Evolutionary conservation across 2,797 vertebrate species (phyloP), one percentile per base, ranked within the genome.

Genomic region (Chelon labrosus): DNA sequence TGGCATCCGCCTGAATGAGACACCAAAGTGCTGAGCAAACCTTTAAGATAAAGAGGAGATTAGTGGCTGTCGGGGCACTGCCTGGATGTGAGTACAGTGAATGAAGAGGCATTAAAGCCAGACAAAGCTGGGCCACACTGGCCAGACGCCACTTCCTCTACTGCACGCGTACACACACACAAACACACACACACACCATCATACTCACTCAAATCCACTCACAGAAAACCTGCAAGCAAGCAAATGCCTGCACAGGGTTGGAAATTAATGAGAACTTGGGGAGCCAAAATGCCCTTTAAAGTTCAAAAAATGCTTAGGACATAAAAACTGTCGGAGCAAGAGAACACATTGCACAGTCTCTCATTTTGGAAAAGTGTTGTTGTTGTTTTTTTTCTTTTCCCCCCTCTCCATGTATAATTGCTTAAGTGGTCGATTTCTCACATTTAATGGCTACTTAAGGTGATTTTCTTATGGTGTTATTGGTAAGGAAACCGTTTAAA

Each of bases 41-140:
- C 84, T 89, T 90, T 82, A 85, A 84, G 86, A 91, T 87, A 91
- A 91, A 89, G 86, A 92, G 89, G 79, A 91, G 91, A 90, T 90
- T 91, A 91, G 85, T 47, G 50, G 77, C 79, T 87, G 89, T 89
- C 87, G 79, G 83, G 78, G 49, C 5, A 2, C 87, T 74, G 85
- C 71, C 75, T 86, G 77, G 67, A 78, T 88, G 80, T 75, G 86
- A 80, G 80, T 75, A 64, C 56, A 76, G 71, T 83, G 80, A 88
- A 92, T 84, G 82, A 86, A 87, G 83, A 82, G 84, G 90, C 78
- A 90, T 92, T 89, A 89, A 81, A 77, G 60, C 31, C 84, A 85
- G 84, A 93, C 92, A 90, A 92, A 86, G 88, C 82, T 49, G n/a
- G 51, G 65, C 66, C 70, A 41, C 71, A 8, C 80, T 79, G 86